A percentile compares a stretch with the other conserved stretches of the same genome.
Conservation (phyloP, 1,140 invertebrate species). For the Pogonus chalceus region DNA sequence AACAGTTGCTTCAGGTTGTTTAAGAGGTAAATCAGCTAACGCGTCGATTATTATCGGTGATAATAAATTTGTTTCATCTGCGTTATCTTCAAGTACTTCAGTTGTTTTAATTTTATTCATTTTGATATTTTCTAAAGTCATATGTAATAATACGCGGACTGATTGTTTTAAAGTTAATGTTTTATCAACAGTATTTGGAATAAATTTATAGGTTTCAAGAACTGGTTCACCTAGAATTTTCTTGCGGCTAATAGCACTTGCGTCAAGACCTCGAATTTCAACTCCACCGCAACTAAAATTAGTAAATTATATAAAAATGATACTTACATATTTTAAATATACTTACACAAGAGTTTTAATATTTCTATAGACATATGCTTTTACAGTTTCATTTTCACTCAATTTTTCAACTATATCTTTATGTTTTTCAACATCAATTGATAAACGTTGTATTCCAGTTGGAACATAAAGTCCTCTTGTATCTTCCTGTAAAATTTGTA, state of each 20-base stretch:
- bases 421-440: conserved; percentile 65
- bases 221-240: conserved; percentile 53
- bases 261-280: conserved; percentile 71
- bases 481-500: conserved; percentile 67
- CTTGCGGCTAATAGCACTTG: conserved; percentile 61
- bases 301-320: conserved; percentile 6
- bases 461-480: conserved; percentile 70
- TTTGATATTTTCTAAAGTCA: conserved; percentile 67
- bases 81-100: conserved; percentile 50
- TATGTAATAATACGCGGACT: conserved; percentile 50
- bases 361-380: conserved; percentile 40
- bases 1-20: conserved; percentile 46
- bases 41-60: conserved; percentile 43
- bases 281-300: conserved; percentile 63
- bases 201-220: conserved; percentile 64
- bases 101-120: conserved; percentile 60
- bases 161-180: conserved; percentile 26
- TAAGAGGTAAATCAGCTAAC: conserved; percentile 50
- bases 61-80: conserved; percentile 17
- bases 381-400: conserved; percentile 34
- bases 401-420: conserved; percentile 36
- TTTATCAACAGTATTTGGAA: conserved; percentile 46
- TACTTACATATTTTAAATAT: conserved; percentile 4
- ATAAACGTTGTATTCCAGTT: conserved; percentile 68
- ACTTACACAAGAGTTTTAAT: conserved; percentile 30